Base-by-base conservation (phyloP, 2,113 vertebrate species). In the Gymnocephalus cernua region DNA sequence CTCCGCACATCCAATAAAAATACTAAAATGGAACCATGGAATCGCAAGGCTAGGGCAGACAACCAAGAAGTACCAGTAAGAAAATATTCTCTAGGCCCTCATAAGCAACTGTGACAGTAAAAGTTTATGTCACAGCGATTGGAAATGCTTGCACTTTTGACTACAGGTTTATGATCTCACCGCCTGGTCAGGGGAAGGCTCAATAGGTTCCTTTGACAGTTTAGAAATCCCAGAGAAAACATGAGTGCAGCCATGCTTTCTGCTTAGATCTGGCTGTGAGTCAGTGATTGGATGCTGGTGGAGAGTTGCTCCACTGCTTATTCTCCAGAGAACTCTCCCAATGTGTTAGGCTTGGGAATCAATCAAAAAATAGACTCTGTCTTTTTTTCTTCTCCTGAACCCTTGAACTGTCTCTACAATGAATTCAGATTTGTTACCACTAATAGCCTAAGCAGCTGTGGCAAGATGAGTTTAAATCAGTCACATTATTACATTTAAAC, bases 81-180 rank as follows among this genome's bases (percentile, higher is more conserved):
- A 80, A 81, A 77, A 84, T 75, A 82, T 50, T 84, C 38, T 25
- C 21, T 6, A n/a, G 4, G 56, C 5, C 18, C 23, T 83, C 48
- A 56, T 25, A 76, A 73, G 65, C 27, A 79, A 61, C 69, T 79
- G 32, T 87, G 74, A 88, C 71, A 62, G 71, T 84, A 51, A 59
- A 84, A 48, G 77, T 63, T 56, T 50, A 57, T 61, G 72, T 86
- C 81, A 83, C 56, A 58, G 35, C 1, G 6, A 74, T 70, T 82
- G 56, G 64, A 81, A 83, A 83, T 58, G 32, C 32, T 63, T 84
- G 71, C 10, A 51, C 44, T 65, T 58, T 63, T 64, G 54, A 83
- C 47, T 38, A 14, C 27, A 69, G 3, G 32, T 77, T 38, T 47
- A 85, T 88, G 79, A 88, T n/a, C 82, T 88, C 76, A 87, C 64